Base-by-base conservation (phyloP, 2,113 vertebrate species). In the Prolemur simus region DNA sequence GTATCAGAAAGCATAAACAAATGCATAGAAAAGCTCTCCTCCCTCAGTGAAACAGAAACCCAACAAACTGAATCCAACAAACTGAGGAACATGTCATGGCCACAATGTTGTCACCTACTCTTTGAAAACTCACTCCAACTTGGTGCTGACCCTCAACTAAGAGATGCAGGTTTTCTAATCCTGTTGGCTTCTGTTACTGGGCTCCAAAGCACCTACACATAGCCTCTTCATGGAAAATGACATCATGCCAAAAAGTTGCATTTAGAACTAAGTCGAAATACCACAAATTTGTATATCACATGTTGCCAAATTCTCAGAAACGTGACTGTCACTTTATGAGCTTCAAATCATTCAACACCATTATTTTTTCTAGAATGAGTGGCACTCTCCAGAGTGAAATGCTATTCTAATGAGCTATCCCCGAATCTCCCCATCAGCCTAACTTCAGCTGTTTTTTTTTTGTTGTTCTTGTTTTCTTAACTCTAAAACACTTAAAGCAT, bases 361-460 rank as follows among this genome's bases (percentile, higher is more conserved):
- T 93, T 63, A 54, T 68, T 45, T 87, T 90, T 92, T 95, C 69
- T 86, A 54, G 78, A 66, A 96, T 42, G 56, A 84, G 11, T 20
- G 13, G 34, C 11, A n/a, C 63, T 92, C 45, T 88, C 23, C 45
- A 81, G 29, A 84, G 39, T 80, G 13, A 91, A 81, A 77, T 18
- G 60, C 18, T 92, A 20, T 91, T 87, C 37, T 83, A 29, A 52
- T 1, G 60, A 83, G 20, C 52, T n/a, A 56, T 34, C 23, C 8
- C 49, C 54, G 42, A 82, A 7, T 66, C 25, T 77, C 39, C 45
- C n/a, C 5, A 66, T 39, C 37, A 76, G 74, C 32, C 68, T 58
- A 8, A 68, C 23, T 64, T 69, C 37, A 54, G 49, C 25, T 94
- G 14, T 47, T 6, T 83, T 45, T 85, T 29, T 56, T 60, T 27